phyloP scores from a whole-genome alignment of 2,888 invertebrate species.

The Sycophila texana region DNA sequence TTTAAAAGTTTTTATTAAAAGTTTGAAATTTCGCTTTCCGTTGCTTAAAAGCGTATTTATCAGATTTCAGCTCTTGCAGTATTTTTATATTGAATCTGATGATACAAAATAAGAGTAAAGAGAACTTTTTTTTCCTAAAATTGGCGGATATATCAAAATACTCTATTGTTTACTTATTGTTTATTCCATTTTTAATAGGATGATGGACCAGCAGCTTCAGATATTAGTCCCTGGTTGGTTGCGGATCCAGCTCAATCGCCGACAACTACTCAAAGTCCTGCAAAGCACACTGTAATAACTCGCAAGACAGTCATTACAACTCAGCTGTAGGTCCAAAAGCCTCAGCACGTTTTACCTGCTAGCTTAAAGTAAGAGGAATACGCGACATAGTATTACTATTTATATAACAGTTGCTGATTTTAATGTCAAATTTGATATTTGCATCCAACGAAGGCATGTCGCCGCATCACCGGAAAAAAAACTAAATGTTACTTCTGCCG shows the following conservation, averaged over 20 bases:
- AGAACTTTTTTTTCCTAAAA: too few species aligned
- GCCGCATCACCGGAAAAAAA: constrained; percentile 13
- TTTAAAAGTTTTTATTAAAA: too few species aligned
- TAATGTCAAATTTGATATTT: constrained; percentile 52
- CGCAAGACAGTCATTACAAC: constrained; percentile 93
- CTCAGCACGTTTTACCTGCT: constrained; percentile 44
- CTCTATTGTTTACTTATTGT: neutral
- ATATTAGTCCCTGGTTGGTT: constrained; percentile 85
- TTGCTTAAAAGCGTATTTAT: too few species aligned
- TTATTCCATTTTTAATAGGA: constrained; percentile 70
- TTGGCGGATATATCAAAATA: too few species aligned
- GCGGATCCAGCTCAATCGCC: constrained; percentile 80
- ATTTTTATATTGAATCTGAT: constrained; percentile 11
- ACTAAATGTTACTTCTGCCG: constrained; percentile 35
- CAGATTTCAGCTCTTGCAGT: too few species aligned
- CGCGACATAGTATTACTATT: constrained; percentile 58
- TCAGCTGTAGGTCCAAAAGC: constrained; percentile 79
- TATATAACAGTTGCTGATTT: constrained; percentile 54
- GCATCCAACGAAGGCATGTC: constrained; percentile 50
- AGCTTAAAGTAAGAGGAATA: constrained; percentile 45
- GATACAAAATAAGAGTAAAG: neutral
- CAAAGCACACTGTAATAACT: constrained; percentile 83
- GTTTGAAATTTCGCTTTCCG: too few species aligned
- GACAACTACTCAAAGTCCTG: constrained; percentile 79
- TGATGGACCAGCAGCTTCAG: constrained; percentile 75